These are phyloP conservation scores for Capromys pilorides DNA, from an alignment of 2,797 vertebrate genomes.

Conservation along the genomic window DNA sequence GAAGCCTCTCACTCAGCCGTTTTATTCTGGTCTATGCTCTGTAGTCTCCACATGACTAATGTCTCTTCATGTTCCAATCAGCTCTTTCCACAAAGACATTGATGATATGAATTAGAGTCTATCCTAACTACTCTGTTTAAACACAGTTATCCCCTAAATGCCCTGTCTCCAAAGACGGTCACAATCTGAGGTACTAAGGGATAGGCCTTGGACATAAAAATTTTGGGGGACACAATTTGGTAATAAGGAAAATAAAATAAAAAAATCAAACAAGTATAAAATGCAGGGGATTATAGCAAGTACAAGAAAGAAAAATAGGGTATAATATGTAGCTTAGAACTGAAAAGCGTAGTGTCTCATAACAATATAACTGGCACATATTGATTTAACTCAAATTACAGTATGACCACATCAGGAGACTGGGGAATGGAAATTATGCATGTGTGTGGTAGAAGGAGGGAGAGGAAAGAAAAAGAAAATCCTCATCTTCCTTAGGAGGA, in stretches of 20 bases:
- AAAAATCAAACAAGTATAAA: conserved; percentile 25
- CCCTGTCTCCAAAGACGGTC: neutral
- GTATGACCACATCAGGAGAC: conserved; percentile 14
- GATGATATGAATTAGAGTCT: neutral
- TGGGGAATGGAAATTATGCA: neutral
- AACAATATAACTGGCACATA: conserved; percentile 40
- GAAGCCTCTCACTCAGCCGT: neutral
- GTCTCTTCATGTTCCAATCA: neutral
- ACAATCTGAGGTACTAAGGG: neutral
- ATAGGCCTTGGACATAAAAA: neutral
- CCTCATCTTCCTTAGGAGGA: neutral
- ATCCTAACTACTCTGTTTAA: neutral
- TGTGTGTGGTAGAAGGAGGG: neutral
- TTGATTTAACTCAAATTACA: conserved; percentile 56
- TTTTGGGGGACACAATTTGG: neutral
- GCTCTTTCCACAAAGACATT: neutral
- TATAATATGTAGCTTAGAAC: conserved; percentile 39
- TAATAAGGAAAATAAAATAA: neutral
- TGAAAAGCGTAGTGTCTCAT: neutral
- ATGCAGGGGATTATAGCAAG: neutral
- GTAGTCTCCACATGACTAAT: neutral
- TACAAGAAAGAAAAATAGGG: conserved; percentile 25
- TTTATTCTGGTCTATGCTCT: neutral
- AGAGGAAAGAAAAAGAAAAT: neutral
- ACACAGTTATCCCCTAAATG: neutral